Conservation (phyloP, 2,113 vertebrate genomes). For the Bubo bubo region DNA sequence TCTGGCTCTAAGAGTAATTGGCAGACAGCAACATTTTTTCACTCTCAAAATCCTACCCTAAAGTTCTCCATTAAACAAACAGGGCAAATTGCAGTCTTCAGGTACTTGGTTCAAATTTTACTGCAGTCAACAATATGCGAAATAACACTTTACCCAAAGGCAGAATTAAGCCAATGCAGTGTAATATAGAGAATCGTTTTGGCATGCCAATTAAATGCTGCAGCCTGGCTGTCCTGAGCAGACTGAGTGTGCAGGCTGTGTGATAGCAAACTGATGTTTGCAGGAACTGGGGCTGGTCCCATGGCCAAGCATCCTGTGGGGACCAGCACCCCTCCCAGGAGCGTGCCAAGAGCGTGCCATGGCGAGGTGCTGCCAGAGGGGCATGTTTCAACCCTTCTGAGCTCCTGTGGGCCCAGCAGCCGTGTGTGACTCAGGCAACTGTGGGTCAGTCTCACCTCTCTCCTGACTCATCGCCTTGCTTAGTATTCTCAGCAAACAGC, state of each 20-base stretch:
- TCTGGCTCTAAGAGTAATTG: conserved; percentile 14
- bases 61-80: conserved; percentile 5
- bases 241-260: neutral
- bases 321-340: neutral
- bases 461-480: neutral
- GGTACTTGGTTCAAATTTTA: neutral
- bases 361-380: neutral
- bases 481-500: neutral
- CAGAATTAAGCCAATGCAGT: neutral
- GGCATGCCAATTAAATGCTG: neutral
- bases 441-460: neutral
- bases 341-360: rapidly evolving
- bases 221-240: neutral
- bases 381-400: neutral
- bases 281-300: neutral
- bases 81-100: neutral
- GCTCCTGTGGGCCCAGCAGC: neutral
- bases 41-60: neutral
- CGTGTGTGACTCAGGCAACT: neutral
- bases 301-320: neutral
- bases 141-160: neutral
- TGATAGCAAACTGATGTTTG: neutral
- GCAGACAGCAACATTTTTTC: conserved; percentile 18
- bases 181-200: neutral
- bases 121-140: neutral